A percentile compares a stretch with the other conserved stretches of the same genome.
phyloP scores from a whole-genome alignment of 2,113 vertebrate genomes.

The Mystacornis crossleyi region DNA sequence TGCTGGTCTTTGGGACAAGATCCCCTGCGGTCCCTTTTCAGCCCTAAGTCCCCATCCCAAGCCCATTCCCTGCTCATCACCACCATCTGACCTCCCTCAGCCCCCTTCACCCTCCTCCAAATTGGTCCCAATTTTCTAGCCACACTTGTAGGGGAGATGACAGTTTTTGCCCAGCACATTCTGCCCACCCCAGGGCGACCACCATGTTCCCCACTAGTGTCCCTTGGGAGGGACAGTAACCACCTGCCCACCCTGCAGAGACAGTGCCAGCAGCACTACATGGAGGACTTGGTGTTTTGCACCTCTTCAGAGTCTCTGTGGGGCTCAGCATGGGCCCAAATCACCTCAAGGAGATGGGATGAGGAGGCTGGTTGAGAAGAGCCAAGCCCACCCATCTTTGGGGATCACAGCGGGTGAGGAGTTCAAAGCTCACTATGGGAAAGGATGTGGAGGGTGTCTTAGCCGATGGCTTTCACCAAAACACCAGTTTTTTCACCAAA shows the following conservation, averaged over 20 bases:
- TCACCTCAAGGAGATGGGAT: neutral
- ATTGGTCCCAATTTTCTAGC: neutral
- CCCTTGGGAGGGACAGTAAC: neutral
- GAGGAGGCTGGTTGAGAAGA: neutral
- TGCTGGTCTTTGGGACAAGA: accelerated
- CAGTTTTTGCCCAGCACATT: neutral
- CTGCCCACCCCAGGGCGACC: accelerated
- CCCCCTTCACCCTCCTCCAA: neutral
- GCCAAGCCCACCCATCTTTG: neutral
- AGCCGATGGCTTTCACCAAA: neutral
- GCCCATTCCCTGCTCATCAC: accelerated
- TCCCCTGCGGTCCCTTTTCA: accelerated
- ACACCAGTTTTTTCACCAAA: neutral
- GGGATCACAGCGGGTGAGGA: neutral
- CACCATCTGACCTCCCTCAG: accelerated
- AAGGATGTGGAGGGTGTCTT: neutral
- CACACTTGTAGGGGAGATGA: accelerated
- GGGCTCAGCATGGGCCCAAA: accelerated
- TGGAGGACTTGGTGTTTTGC: neutral
- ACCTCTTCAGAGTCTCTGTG: neutral
- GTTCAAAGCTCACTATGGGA: neutral
- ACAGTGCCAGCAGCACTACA: accelerated
- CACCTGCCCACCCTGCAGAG: neutral
- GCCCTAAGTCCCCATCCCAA: too few species aligned
- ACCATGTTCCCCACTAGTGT: neutral